Conservation (phyloP, 2,797 vertebrate genomes). For the Tauraco hartlaubi region DNA sequence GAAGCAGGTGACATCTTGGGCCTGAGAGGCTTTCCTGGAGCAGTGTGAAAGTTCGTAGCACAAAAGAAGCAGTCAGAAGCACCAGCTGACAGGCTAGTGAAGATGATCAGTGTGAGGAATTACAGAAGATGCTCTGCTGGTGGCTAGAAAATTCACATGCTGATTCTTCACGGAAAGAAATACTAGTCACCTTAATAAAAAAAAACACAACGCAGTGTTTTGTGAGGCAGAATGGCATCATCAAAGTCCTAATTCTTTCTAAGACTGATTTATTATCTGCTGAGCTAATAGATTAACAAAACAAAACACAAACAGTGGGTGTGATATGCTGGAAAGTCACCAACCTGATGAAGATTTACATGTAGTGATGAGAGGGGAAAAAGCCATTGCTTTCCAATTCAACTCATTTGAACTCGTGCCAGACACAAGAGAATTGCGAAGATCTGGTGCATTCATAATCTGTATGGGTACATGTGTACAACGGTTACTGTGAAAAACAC, state of each 20-base stretch:
- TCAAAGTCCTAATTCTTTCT: constrained; percentile 23
- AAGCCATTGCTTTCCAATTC: neutral
- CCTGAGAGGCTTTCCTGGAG: constrained; percentile 1
- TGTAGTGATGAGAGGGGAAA: neutral
- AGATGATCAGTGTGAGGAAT: neutral
- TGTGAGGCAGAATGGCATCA: neutral
- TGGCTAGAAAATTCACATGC: neutral
- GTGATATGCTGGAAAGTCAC: constrained; percentile 37
- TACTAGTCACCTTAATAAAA: neutral
- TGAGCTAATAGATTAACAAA: constrained; percentile 43
- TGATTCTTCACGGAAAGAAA: neutral
- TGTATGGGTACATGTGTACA: neutral
- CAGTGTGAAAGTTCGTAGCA: neutral
- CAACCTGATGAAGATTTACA: constrained; percentile 36
- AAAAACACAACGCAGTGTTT: neutral
- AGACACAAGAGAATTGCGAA: constrained; percentile 16
- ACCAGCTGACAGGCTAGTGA: constrained; percentile 8
- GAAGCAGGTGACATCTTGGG: constrained; percentile 9
- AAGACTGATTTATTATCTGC: constrained; percentile 32
- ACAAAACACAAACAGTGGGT: constrained; percentile 12
- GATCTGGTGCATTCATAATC: constrained; percentile 39
- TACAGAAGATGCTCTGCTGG: neutral
- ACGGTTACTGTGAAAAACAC: neutral
- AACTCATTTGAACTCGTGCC: constrained; percentile 51
- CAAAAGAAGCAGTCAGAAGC: neutral